A percentile compares a stretch with the other conserved stretches of the same genome.
Conservation (phyloP, 2,888 invertebrate genomes). For the Aethes cnicana region DNA sequence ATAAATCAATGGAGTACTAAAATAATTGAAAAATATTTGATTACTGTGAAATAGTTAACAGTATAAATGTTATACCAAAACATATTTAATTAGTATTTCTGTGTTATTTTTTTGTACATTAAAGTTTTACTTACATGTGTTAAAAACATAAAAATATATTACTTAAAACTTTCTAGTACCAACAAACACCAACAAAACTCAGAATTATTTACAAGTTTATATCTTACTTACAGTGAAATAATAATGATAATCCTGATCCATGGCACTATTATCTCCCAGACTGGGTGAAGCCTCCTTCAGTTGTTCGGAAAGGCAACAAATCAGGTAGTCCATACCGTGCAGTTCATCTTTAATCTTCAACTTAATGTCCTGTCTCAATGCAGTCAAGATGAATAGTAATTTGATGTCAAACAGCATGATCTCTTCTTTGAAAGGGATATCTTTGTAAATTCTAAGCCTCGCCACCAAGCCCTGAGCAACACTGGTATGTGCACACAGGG, state of each 20-base stretch:
- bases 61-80: too few relatives aligned
- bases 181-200: too few relatives aligned
- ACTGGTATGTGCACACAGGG: conserved; percentile 81
- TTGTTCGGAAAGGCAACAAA: conserved; percentile 85
- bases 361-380: conserved; percentile 87
- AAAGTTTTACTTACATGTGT: too few relatives aligned
- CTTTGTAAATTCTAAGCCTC: conserved; percentile 86
- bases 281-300: conserved; percentile 66
- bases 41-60: too few relatives aligned
- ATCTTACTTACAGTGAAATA: conserved; percentile 51
- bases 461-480: conserved; percentile 87
- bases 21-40: too few relatives aligned
- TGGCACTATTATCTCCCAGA: conserved; percentile 42
- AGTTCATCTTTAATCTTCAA: conserved; percentile 85
- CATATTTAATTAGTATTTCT: too few relatives aligned
- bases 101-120: too few relatives aligned
- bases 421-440: conserved; percentile 84
- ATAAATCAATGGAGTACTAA: too few relatives aligned
- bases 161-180: too few relatives aligned
- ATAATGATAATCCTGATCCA: conserved; percentile 45
- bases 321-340: conserved; percentile 86
- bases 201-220: too few relatives aligned
- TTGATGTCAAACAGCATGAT: conserved; percentile 94
- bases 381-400: conserved; percentile 93
- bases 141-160: too few relatives aligned